phyloP scores from a whole-genome alignment of 2,888 invertebrate genomes.

The Ctenicera cuprea region DNA sequence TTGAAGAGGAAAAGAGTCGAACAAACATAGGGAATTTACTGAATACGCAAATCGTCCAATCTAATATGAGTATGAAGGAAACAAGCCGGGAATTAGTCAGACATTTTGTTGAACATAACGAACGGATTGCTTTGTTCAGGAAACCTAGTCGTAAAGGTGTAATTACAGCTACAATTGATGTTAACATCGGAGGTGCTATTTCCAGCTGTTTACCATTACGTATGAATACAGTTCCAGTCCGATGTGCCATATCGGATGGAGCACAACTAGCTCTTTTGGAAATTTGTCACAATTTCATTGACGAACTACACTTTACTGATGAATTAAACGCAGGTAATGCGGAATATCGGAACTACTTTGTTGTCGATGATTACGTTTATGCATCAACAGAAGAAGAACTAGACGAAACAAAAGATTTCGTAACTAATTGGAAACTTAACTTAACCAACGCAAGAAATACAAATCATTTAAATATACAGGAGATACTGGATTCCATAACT shows the following conservation, averaged over 20 bases:
- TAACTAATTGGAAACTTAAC: neutral
- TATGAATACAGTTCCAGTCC: neutral
- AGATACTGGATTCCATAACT: neutral
- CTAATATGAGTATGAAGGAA: neutral
- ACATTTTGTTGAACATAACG: neutral
- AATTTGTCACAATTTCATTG: neutral
- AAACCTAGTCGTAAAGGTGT: neutral
- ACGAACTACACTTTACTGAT: neutral
- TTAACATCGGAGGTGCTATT: slow-evolving; percentile 8
- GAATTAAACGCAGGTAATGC: neutral
- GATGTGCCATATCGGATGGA: neutral
- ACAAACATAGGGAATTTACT: neutral
- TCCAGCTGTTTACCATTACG: neutral
- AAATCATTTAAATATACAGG: neutral
- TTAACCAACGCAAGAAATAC: neutral
- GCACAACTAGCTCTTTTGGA: neutral
- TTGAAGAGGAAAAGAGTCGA: neutral
- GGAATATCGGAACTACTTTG: neutral
- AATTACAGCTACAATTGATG: neutral
- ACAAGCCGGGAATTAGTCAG: neutral
- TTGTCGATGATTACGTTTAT: neutral
- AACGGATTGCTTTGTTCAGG: slow-evolving; percentile 11
- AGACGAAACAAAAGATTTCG: neutral
- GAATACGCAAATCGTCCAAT: neutral
- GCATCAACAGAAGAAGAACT: slow-evolving; percentile 9